Evolutionary conservation across 2,113 vertebrate genomes (phyloP).

Genomic region (Tiliqua scincoides): DNA sequence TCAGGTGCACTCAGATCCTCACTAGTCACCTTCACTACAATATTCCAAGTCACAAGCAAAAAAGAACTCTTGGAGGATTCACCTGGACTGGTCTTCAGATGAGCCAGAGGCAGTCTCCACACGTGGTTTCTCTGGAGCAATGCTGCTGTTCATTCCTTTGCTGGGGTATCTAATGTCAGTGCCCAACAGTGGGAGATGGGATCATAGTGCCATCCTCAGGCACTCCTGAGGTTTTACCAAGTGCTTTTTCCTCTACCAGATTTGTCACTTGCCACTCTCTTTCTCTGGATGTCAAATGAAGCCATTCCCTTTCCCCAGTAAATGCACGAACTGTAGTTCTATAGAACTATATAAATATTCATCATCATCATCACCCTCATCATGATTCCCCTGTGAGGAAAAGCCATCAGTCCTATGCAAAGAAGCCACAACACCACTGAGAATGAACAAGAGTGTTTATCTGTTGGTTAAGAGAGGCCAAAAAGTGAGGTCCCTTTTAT

Average conservation of each 20-base stretch:
- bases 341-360: too few relatives aligned
- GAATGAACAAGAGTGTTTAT: too few relatives aligned
- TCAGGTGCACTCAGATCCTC: not conserved
- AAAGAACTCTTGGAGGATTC: not conserved
- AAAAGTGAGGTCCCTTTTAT: too few relatives aligned
- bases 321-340: too few relatives aligned
- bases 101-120: not conserved
- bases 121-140: not conserved
- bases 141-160: not conserved
- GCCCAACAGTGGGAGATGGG: not conserved
- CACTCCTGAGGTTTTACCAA: not conserved
- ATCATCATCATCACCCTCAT: too few relatives aligned
- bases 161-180: not conserved
- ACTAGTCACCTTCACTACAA: not conserved
- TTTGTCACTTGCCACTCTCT: too few relatives aligned
- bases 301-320: not conserved
- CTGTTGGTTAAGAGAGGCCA: too few relatives aligned
- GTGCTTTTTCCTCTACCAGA: not conserved
- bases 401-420: too few relatives aligned
- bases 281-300: not conserved
- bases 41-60: not conserved
- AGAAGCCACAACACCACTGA: too few relatives aligned
- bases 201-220: slow-evolving; percentile 1
- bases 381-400: too few relatives aligned
- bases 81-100: not conserved